A percentile compares a stretch with the other conserved stretches of the same genome.
These are phyloP conservation scores for Tenualosa thibaudeaui DNA, from an alignment of 2,797 vertebrate genomes.

Conservation along the genomic window DNA sequence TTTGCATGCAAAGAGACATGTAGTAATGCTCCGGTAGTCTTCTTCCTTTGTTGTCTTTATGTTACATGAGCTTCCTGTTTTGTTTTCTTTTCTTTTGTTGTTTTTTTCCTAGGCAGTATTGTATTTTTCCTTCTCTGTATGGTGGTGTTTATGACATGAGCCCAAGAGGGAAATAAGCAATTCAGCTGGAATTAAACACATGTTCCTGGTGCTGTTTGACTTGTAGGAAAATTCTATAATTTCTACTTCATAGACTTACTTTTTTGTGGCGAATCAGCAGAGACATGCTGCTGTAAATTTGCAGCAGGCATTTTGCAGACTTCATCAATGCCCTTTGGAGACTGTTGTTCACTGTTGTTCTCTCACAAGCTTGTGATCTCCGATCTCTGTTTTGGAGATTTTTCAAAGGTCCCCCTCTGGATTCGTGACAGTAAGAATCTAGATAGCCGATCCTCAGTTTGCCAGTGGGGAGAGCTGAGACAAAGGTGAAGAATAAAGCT, in stretches of 20 bases:
- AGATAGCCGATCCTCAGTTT: neutral
- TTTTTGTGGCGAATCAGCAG: neutral
- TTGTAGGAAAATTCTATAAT: neutral
- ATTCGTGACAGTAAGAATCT: neutral
- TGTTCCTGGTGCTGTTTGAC: neutral
- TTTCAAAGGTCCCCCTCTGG: neutral
- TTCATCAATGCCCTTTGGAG: neutral
- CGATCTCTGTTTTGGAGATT: neutral
- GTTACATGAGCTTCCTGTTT: slow-evolving; percentile 19
- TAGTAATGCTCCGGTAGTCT: slow-evolving; percentile 18
- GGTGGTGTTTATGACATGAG: slow-evolving; percentile 29
- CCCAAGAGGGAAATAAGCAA: neutral
- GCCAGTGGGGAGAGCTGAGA: neutral
- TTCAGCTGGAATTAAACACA: neutral
- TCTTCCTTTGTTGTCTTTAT: slow-evolving; percentile 31
- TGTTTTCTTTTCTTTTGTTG: neutral
- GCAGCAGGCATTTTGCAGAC: neutral
- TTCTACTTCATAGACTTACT: neutral
- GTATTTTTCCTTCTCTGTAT: slow-evolving; percentile 21
- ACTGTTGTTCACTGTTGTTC: neutral
- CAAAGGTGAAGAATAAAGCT: neutral
- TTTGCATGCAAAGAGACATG: slow-evolving; percentile 4
- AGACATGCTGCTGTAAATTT: neutral
- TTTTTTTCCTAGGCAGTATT: neutral
- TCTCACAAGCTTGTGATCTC: neutral